Percentiles rank a stretch among this genome's conserved stretches.
phyloP scores from a whole-genome alignment of 2,797 vertebrate genomes.

The Myotis daubentonii region DNA sequence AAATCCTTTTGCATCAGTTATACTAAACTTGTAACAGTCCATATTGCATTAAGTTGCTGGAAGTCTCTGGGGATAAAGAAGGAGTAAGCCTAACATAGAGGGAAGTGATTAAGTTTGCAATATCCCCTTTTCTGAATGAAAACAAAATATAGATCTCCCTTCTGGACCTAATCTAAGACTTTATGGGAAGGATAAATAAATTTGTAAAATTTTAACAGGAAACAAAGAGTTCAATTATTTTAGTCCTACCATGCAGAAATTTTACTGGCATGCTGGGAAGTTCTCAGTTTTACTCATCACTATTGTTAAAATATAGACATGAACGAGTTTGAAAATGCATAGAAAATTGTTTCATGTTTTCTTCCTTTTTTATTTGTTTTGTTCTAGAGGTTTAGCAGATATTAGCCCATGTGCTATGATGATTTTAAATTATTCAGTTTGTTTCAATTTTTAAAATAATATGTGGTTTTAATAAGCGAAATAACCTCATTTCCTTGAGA shows the following conservation, averaged over 20 bases:
- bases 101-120: constrained; percentile 52
- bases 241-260: neutral
- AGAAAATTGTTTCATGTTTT: neutral
- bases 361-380: neutral
- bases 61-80: constrained; percentile 64
- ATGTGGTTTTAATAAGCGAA: constrained; percentile 19
- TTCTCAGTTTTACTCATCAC: neutral
- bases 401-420: neutral
- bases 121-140: constrained; percentile 46
- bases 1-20: constrained; percentile 79
- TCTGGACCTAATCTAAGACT: constrained; percentile 54
- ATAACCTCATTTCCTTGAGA: constrained; percentile 1
- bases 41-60: neutral
- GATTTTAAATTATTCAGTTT: constrained; percentile 36
- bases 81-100: neutral
- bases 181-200: constrained; percentile 13
- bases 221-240: neutral
- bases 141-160: constrained; percentile 55
- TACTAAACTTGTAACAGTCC: constrained; percentile 78
- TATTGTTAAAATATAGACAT: constrained; percentile 16
- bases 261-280: neutral
- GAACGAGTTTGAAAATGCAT: neutral
- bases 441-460: constrained; percentile 25
- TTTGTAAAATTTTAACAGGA: constrained; percentile 19
- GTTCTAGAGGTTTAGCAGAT: neutral